Percentiles rank a stretch among this genome's conserved stretches.
Conservation (phyloP, 2,113 vertebrate genomes). For the Corvus hawaiiensis region DNA sequence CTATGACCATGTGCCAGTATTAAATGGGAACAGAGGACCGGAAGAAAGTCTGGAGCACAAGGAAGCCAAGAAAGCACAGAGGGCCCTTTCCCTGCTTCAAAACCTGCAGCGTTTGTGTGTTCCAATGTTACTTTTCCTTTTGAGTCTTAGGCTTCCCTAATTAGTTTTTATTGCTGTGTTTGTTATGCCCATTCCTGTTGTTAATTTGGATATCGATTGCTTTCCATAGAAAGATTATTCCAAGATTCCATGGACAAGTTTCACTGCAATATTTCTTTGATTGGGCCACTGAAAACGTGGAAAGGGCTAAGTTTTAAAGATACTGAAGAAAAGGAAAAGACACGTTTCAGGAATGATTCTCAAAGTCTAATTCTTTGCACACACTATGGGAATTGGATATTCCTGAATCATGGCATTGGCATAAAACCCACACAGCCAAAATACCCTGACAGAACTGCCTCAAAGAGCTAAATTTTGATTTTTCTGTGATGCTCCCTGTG, state of each 20-base stretch:
- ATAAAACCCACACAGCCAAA: not conserved
- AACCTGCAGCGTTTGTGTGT: not conserved
- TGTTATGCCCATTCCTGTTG: not conserved
- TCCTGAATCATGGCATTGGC: not conserved
- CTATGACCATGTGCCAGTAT: conserved; percentile 7
- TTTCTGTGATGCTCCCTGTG: not conserved
- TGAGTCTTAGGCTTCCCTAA: not conserved
- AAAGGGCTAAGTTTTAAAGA: not conserved
- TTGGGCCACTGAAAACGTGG: fast-evolving
- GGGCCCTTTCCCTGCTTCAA: not conserved
- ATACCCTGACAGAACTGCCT: not conserved
- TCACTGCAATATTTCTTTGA: not conserved
- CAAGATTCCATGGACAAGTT: not conserved
- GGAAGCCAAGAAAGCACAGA: not conserved
- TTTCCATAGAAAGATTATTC: not conserved
- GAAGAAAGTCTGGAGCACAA: not conserved
- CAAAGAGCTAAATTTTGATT: not conserved
- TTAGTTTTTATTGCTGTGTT: not conserved
- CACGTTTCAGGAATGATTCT: not conserved
- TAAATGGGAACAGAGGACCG: not conserved
- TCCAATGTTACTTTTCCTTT: not conserved
- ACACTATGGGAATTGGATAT: fast-evolving
- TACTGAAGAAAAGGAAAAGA: not conserved
- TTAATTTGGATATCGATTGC: not conserved
- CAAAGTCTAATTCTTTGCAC: not conserved